Evolutionary conservation across 2,113 vertebrate species (phyloP).

Genomic region (Psittacula cyanocephala): DNA sequence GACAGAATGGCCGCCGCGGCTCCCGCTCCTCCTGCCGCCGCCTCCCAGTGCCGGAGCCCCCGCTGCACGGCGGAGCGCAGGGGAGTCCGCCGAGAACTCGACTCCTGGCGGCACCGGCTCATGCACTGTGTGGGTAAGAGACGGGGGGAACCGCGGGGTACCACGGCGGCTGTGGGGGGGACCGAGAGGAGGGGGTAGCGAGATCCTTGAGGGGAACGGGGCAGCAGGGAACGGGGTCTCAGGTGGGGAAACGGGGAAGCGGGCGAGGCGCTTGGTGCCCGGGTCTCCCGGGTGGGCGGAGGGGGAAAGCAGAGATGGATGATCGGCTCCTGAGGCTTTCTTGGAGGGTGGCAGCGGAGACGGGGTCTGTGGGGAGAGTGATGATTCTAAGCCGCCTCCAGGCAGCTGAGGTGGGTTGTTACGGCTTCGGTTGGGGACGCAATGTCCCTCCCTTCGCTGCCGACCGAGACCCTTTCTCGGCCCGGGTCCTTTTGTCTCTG

Average conservation of each 20-base stretch:
- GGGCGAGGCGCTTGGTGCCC: neutral
- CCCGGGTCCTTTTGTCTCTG: constrained; percentile 46
- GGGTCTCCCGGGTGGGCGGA: neutral
- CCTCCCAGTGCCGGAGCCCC: constrained; percentile 90
- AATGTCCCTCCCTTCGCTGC: neutral
- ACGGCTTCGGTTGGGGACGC: neutral
- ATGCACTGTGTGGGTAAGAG: constrained; percentile 95
- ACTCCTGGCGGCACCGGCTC: constrained; percentile 94
- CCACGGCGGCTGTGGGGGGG: neutral
- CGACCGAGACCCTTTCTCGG: neutral
- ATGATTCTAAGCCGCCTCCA: neutral
- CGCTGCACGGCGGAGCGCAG: constrained; percentile 94
- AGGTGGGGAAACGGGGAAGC: neutral
- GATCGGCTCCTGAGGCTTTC: constrained; percentile 21
- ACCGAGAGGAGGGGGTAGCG: neutral
- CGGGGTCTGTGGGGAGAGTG: neutral
- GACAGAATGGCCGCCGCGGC: constrained; percentile 89
- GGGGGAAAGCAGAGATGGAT: neutral
- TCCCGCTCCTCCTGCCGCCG: constrained; percentile 77
- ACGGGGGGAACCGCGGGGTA: neutral
- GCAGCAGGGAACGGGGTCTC: neutral
- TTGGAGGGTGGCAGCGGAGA: neutral
- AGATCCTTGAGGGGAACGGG: neutral
- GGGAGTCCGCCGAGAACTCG: constrained; percentile 96
- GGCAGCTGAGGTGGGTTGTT: neutral